Base-by-base conservation (phyloP, 2,888 invertebrate genomes). In the Taphrorychus bicolor region DNA sequence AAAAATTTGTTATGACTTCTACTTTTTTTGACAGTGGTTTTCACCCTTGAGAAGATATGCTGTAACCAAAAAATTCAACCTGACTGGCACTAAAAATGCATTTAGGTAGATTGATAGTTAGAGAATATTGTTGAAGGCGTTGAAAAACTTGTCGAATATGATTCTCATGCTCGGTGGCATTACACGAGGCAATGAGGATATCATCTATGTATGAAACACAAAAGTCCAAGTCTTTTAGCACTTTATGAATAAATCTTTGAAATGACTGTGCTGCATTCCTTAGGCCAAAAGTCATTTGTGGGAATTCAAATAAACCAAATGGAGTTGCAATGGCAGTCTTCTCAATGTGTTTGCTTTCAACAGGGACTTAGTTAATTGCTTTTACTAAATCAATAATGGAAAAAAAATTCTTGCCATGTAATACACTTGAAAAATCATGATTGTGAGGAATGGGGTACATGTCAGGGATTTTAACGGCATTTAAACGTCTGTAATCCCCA, bases 121-220 rank as follows among this genome's bases (percentile, higher is more conserved):
- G 24, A 9, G 45, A 48, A 16, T 56, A 56, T 16, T 48, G 4
- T 5, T 17, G 19, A 3, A 63, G 18, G 0, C 63, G n/a, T n/a
- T 17, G 0, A 7, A 45, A 45, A n/a, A 45, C n/a, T 74, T 59
- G 19, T 73, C 54, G 16, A 77, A 70, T 17, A 77, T 69, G 5
- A 3, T 23, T 7, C 64, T 32, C 1, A 54, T 76, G 74, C n/a
- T 75, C 62, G 5, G 72, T 59, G 7, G 57, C 51, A 7, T 71
- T 52, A n/a, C 24, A 32, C 3, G 63, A 63, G 4, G 24, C 22
- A 2, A 59, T 22, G 7, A 59, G 32, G 7, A 59, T 45, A 18
- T 59, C 48, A n/a, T 59, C 59, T n/a, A 59, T 48, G 16, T 59
- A 59, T 3, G 32, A 14, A 48, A 59, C 45, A 18, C 21, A 21